phyloP scores from a whole-genome alignment of 2,888 invertebrate genomes.

The Oligia latruncula region DNA sequence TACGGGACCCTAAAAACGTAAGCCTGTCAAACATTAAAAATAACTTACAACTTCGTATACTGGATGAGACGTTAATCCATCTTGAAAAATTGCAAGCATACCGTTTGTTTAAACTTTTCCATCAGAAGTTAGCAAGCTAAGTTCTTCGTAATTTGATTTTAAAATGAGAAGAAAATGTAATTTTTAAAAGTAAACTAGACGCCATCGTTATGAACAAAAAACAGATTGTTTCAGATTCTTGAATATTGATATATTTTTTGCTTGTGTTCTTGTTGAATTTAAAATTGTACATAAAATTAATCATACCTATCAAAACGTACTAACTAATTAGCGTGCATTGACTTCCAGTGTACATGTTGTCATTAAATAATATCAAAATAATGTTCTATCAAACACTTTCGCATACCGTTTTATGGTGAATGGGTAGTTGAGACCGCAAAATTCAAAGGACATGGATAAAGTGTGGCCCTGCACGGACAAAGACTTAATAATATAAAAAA shows the following conservation, averaged over 20 bases:
- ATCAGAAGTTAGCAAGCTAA: constrained; percentile 64
- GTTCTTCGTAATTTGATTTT: constrained; percentile 67
- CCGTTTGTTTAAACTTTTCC: constrained; percentile 64
- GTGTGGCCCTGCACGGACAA: too few species aligned
- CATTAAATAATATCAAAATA: too few species aligned
- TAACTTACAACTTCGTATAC: constrained; percentile 56
- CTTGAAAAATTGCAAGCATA: constrained; percentile 64
- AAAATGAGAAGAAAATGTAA: constrained; percentile 60
- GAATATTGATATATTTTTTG: constrained; percentile 7
- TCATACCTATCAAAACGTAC: too few species aligned
- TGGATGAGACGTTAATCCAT: constrained; percentile 59
- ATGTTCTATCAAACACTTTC: too few species aligned
- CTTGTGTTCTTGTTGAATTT: background rate
- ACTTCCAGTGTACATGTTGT: too few species aligned
- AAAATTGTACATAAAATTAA: background rate
- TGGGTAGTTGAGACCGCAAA: too few species aligned
- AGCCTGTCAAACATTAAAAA: constrained; percentile 47
- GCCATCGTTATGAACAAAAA: constrained; percentile 36
- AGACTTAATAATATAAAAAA: too few species aligned
- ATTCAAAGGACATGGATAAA: too few species aligned
- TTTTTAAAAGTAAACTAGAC: constrained; percentile 58
- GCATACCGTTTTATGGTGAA: too few species aligned
- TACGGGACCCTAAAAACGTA: constrained; percentile 28
- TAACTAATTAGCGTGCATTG: too few species aligned
- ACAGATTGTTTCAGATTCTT: constrained; percentile 24